Evolutionary conservation across 2,888 invertebrate genomes (phyloP).

Genomic region (Unio delphinus): DNA sequence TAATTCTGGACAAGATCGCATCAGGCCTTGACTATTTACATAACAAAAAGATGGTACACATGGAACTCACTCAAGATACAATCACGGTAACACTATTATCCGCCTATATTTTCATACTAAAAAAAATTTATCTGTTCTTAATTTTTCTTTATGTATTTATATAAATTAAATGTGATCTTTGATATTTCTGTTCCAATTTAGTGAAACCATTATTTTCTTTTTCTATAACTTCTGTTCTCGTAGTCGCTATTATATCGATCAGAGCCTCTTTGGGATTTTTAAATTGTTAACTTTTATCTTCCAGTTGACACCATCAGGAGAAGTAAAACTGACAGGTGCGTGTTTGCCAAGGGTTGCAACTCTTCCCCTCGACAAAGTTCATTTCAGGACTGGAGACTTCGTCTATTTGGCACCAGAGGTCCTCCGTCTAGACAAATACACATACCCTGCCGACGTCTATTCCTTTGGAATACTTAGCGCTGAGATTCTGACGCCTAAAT

Average conservation of each 20-base stretch:
- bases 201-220: not conserved
- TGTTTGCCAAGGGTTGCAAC: slow-evolving; percentile 52
- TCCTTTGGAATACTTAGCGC: slow-evolving; percentile 33
- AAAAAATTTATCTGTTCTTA: too few relatives aligned
- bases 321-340: slow-evolving; percentile 50
- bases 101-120: not conserved
- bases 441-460: slow-evolving; percentile 56
- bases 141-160: too few relatives aligned
- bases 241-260: not conserved
- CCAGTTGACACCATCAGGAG: slow-evolving; percentile 21
- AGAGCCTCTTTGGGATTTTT: not conserved
- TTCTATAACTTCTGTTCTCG: not conserved
- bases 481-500: slow-evolving; percentile 22
- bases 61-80: slow-evolving; percentile 54
- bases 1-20: slow-evolving; percentile 22
- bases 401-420: slow-evolving; percentile 63
- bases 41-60: slow-evolving; percentile 48
- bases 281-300: not conserved
- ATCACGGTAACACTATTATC: slow-evolving; percentile 42
- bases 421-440: slow-evolving; percentile 51
- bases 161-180: too few relatives aligned
- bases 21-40: slow-evolving; percentile 47
- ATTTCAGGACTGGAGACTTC: slow-evolving; percentile 39
- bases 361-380: slow-evolving; percentile 38
- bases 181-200: too few relatives aligned